Evolutionary conservation across 2,113 vertebrate species (phyloP).

Genomic region (Anthoscopus minutus): DNA sequence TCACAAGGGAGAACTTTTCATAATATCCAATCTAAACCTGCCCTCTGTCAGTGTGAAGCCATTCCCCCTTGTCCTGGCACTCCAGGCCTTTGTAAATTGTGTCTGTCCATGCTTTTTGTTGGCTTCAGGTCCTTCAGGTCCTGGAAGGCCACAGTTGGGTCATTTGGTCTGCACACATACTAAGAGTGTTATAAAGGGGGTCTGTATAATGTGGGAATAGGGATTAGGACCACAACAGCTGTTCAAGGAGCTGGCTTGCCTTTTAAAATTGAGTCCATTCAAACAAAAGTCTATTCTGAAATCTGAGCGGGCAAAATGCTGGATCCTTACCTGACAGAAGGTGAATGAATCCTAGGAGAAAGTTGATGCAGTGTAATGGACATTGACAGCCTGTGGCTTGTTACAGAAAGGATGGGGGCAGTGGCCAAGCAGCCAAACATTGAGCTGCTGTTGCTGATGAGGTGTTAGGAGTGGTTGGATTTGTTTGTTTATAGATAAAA

Average conservation of each 20-base stretch:
- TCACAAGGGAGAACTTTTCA: neutral
- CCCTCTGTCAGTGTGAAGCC: neutral
- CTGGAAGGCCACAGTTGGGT: neutral
- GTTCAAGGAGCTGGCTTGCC: neutral
- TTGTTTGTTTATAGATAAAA: conserved; percentile 12
- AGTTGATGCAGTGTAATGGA: neutral
- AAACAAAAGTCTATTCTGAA: conserved; percentile 79
- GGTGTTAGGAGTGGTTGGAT: neutral
- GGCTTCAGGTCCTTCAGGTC: neutral
- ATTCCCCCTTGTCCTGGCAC: neutral
- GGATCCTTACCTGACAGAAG: conserved; percentile 91
- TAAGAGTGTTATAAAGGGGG: fast-evolving
- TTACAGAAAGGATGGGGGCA: neutral
- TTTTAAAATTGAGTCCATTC: neutral
- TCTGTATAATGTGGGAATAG: neutral
- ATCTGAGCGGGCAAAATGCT: conserved; percentile 88
- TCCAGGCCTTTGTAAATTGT: neutral
- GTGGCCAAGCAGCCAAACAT: neutral
- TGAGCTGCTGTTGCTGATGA: neutral
- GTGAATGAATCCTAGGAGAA: conserved; percentile 27
- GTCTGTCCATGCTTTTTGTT: neutral
- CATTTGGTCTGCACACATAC: neutral
- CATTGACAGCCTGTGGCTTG: neutral
- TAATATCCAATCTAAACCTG: neutral
- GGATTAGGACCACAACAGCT: neutral